Base-by-base conservation (phyloP, 2,113 vertebrate species). In the Micromys minutus region DNA sequence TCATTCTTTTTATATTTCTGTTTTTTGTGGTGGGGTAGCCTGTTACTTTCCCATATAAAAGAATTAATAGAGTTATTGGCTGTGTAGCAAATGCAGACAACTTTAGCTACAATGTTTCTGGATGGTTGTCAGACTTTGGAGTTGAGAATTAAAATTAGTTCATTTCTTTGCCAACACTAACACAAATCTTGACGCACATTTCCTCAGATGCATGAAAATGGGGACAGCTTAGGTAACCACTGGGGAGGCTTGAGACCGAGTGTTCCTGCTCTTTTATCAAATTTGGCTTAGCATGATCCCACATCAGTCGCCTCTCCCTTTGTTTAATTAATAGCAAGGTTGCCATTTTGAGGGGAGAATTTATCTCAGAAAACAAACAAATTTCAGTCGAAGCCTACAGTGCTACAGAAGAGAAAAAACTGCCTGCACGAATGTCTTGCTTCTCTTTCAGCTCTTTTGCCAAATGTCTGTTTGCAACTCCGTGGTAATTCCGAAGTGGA, bases 81-180 rank as follows among this genome's bases (percentile, higher is more conserved):
- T 96, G 24, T 45, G 50, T 65, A 74, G 24, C 24, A 92, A 36
- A n/a, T 75, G 63, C 26, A 89, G 74, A 12, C 34, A 88, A 69
- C 34, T 92, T 85, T 93, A 84, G 63, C 90, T 95, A 52, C n/a
- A 96, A 89, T 95, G 86, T 91, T 93, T 96, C 94, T 97, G 95
- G 72, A 83, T 0, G 36, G 65, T 87, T 96, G 79, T 95, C 95
- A 97, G 86, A 93, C 92, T 93, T 91, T 95, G 93, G 89, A 92
- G 22, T 61, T 94, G 50, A 92, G 65, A 97, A 90, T 95, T 92
- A 3, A 15, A 97, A 81, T 74, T 47, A 91, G 92, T 96, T 50
- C 52, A 15, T 94, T 97, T 91, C 88, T 96, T 96, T 96, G 57
- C 95, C 95, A 98, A 93, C 17, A 69, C 59, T 94, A 97, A 96